Conservation (phyloP, 2,888 invertebrate species). For the Oxycera nigricornis region DNA sequence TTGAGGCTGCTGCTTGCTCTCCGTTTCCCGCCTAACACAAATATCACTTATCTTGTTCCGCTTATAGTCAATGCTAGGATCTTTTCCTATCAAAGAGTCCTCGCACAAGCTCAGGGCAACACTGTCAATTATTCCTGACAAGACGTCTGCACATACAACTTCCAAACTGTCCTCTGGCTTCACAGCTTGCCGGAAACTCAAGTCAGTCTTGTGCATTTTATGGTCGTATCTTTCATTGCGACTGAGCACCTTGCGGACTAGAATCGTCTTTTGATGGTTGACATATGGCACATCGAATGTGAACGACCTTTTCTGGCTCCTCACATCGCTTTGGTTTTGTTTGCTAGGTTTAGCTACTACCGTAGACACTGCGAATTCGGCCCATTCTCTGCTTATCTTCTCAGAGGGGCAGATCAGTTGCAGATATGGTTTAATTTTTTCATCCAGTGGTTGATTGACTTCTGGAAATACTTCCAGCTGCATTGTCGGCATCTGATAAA, state of each 20-base stretch:
- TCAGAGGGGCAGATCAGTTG: slow-evolving; percentile 58
- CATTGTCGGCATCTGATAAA: slow-evolving; percentile 59
- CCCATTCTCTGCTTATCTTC: slow-evolving; percentile 60
- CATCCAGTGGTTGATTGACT: slow-evolving; percentile 56
- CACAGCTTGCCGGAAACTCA: slow-evolving; percentile 52
- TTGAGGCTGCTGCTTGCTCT: neutral
- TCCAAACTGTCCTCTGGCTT: slow-evolving; percentile 48
- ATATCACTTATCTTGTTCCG: slow-evolving; percentile 3
- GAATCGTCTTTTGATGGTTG: slow-evolving; percentile 66
- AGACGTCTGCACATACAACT: slow-evolving; percentile 60
- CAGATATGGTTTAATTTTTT: slow-evolving; percentile 59
- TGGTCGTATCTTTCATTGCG: slow-evolving; percentile 56
- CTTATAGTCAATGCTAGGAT: slow-evolving; percentile 53
- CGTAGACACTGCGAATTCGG: slow-evolving; percentile 60
- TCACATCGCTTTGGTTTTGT: neutral
- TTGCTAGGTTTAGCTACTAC: slow-evolving; percentile 46
- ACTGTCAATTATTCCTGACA: slow-evolving; percentile 67
- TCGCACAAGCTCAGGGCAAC: slow-evolving; percentile 69
- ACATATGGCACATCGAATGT: slow-evolving; percentile 68
- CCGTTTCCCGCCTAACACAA: neutral
- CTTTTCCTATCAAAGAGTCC: slow-evolving; percentile 63
- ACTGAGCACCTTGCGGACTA: slow-evolving; percentile 63
- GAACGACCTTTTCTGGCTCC: slow-evolving; percentile 55
- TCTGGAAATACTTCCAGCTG: slow-evolving; percentile 59
- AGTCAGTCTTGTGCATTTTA: slow-evolving; percentile 48